Base-by-base conservation (phyloP, 2,888 invertebrate species). In the Lamproptera curius region DNA sequence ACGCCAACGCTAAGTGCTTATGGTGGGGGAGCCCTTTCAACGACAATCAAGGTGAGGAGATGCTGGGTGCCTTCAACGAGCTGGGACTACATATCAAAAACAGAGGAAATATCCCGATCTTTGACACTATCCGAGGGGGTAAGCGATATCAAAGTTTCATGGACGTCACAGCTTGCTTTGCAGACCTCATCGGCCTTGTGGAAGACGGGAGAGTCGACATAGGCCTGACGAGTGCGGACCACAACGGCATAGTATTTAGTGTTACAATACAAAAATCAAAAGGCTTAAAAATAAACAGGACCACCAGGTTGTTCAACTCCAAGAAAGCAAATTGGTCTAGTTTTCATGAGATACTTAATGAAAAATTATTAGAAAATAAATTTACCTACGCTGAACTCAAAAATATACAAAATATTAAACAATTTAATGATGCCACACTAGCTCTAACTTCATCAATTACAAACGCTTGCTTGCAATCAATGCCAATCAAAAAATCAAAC, bases 1-100 rank as follows among this genome's bases (percentile, higher is more conserved):
- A 55, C 14, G 53, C 54, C 4, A 53, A 28, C n/a, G 28, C 28
- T 2, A 28, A 28, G 9, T 10, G 9, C 9, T 10, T n/a, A 2
- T 28, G 28, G 54, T 61, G 56, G 61, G 53, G 56, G 0, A 53
- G 57, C 44, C n/a, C 3, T 10, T 31, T 1, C 9, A 14, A 9
- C 0, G 54, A 59, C 37, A 8, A 38, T 1, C 51, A 54, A 20
- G 59, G 59, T 2, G 52, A 50, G 10, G 46, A 37, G 0, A 1
- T 55, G 9, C 9, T 8, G 0, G 49, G 28, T 2, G 9, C 28
- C 2, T n/a, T 28, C 2, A n/a, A 28, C 4, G 28, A 28, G 28
- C 9, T 23, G 23, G 23, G 8, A 4, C 23, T 23, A 8, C 23
- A 23, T 8, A 23, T 23, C 4, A 4, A 6, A 8, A 23, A 23